Percentiles rank a stretch among this genome's conserved stretches.
These are phyloP conservation scores for Barnardius zonarius DNA, from an alignment of 2,113 vertebrate species.

Conservation along the genomic window DNA sequence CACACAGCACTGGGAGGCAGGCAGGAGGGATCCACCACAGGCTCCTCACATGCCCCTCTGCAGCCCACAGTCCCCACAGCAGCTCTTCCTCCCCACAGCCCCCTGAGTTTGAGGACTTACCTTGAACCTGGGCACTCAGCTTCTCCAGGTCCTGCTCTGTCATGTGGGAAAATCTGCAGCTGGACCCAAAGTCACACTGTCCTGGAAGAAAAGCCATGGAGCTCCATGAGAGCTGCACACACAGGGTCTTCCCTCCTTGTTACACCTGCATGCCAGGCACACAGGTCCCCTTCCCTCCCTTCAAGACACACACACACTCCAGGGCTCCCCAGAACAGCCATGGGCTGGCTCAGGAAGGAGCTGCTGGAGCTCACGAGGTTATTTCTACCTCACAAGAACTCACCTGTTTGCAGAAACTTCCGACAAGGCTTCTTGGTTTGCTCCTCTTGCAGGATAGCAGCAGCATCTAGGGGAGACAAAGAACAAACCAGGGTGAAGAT, in stretches of 20 bases:
- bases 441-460: slow-evolving; percentile 78
- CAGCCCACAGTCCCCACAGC: neutral
- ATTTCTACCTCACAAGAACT: neutral
- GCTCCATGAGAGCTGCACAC: accelerated
- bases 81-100: neutral
- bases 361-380: neutral
- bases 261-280: accelerated
- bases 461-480: slow-evolving; percentile 65
- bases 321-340: neutral
- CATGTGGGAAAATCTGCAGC: slow-evolving; percentile 96
- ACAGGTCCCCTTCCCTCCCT: neutral
- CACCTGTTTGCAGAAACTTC: slow-evolving; percentile 80
- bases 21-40: neutral
- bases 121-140: slow-evolving; percentile 83
- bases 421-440: slow-evolving; percentile 80
- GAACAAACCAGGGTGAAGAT: neutral
- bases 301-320: neutral
- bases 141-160: slow-evolving; percentile 82
- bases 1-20: neutral
- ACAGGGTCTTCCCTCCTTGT: neutral
- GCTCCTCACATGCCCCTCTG: neutral
- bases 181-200: slow-evolving; percentile 87
- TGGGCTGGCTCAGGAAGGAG: neutral
- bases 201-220: slow-evolving; percentile 60
- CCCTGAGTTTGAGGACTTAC: slow-evolving; percentile 48